A percentile compares a stretch with the other conserved stretches of the same genome.
Evolutionary conservation across 2,888 invertebrate genomes (phyloP).

Genomic region (Hirtodrosophila confusa): DNA sequence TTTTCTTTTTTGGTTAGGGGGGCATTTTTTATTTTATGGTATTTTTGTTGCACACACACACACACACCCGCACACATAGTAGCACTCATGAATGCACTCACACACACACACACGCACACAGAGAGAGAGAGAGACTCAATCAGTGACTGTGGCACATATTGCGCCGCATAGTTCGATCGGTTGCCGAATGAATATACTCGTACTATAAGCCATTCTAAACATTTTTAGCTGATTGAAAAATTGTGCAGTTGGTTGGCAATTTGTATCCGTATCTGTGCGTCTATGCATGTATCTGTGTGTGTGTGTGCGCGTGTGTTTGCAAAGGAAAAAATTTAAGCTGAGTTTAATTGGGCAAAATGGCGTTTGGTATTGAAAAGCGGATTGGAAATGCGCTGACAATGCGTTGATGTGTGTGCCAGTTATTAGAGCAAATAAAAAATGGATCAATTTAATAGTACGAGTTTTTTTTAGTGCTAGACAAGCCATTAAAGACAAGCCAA

Average conservation of each 20-base stretch:
- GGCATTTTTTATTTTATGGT: slow-evolving; percentile 19
- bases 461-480: not conserved
- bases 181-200: slow-evolving; percentile 54
- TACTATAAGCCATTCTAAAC: slow-evolving; percentile 58
- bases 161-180: slow-evolving; percentile 54
- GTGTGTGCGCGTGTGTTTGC: slow-evolving; percentile 1
- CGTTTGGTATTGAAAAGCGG: slow-evolving; percentile 37
- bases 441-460: slow-evolving; percentile 26
- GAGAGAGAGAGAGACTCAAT: slow-evolving; percentile 43
- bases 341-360: slow-evolving; percentile 67
- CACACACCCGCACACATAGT: slow-evolving; percentile 18
- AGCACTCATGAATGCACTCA: slow-evolving; percentile 32
- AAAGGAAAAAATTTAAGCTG: slow-evolving; percentile 58
- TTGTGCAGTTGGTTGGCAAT: slow-evolving; percentile 75
- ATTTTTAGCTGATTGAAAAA: slow-evolving; percentile 79
- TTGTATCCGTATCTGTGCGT: slow-evolving; percentile 21
- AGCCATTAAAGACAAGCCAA: no score
- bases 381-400: slow-evolving; percentile 52
- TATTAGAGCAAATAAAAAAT: slow-evolving; percentile 24
- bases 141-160: slow-evolving; percentile 58
- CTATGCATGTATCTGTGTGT: slow-evolving; percentile 2
- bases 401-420: slow-evolving; percentile 13
- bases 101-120: slow-evolving; percentile 10
- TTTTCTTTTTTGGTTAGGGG: not conserved
- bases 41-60: slow-evolving; percentile 65